These are phyloP conservation scores for Gephyroberyx darwinii DNA, from an alignment of 2,797 vertebrate species.

Conservation along the genomic window DNA sequence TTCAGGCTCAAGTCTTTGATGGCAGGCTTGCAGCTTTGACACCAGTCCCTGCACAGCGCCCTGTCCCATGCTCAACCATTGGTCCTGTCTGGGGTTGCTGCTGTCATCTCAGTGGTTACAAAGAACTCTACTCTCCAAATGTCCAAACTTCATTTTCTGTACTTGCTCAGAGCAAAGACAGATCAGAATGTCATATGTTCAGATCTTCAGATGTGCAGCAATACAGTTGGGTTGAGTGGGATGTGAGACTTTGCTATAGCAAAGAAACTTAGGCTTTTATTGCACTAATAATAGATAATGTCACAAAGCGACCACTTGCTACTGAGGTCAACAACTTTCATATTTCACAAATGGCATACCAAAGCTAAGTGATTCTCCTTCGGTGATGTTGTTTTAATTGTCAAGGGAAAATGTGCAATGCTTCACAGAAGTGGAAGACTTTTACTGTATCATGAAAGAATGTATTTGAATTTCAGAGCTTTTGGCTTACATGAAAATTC, in stretches of 20 bases:
- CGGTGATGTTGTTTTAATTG: slow-evolving; percentile 76
- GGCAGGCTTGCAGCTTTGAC: slow-evolving; percentile 64
- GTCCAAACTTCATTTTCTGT: slow-evolving; percentile 62
- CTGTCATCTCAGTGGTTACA: slow-evolving; percentile 64
- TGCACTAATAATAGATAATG: slow-evolving; percentile 84
- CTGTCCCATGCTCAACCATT: slow-evolving; percentile 48
- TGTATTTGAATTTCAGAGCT: slow-evolving; percentile 72
- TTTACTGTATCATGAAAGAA: slow-evolving; percentile 77
- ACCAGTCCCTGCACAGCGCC: slow-evolving; percentile 42
- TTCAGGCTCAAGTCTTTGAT: slow-evolving; percentile 94
- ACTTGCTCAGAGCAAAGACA: slow-evolving; percentile 29
- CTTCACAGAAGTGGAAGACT: slow-evolving; percentile 81
- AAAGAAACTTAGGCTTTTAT: slow-evolving; percentile 76
- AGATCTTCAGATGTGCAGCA: slow-evolving; percentile 76
- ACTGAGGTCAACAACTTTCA: slow-evolving; percentile 85
- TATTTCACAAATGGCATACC: slow-evolving; percentile 83
- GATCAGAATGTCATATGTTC: slow-evolving; percentile 50
- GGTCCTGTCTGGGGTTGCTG: slow-evolving; percentile 62
- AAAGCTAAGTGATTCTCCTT: slow-evolving; percentile 83
- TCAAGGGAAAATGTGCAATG: slow-evolving; percentile 95
- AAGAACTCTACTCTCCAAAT: slow-evolving; percentile 73
- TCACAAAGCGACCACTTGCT: slow-evolving; percentile 78
- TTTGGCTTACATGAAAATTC: slow-evolving; percentile 73
- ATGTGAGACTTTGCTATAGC: slow-evolving; percentile 63
- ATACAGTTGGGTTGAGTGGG: slow-evolving; percentile 79